These are phyloP conservation scores for Apostichopus leukothele DNA, from an alignment of 53 echinoderm and acorn worm species.

Conservation along the genomic window DNA sequence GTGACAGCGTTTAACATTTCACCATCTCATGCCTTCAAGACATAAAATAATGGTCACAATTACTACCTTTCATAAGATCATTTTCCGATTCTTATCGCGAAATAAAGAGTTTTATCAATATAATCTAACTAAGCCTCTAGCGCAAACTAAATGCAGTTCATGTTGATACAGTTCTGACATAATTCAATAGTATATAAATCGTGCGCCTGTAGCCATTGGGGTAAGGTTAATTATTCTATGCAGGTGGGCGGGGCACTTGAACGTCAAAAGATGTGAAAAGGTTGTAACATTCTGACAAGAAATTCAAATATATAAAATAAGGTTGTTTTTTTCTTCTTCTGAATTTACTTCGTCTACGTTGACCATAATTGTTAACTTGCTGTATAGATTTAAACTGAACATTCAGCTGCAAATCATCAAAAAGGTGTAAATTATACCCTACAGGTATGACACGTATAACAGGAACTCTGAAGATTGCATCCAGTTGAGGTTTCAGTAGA, in stretches of 20 bases:
- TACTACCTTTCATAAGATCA: background rate
- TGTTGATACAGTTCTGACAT: too few relatives aligned
- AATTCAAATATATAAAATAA: background rate
- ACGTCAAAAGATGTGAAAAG: background rate
- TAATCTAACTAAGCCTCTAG: too few relatives aligned
- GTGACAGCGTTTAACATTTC: too few relatives aligned
- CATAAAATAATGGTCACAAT: background rate
- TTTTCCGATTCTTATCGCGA: too few relatives aligned
- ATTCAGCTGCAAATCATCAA: too few relatives aligned
- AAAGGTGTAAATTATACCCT: too few relatives aligned
- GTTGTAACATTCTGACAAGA: background rate
- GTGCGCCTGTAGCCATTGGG: background rate
- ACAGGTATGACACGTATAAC: too few relatives aligned
- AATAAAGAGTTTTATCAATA: too few relatives aligned
- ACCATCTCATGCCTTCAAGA: background rate
- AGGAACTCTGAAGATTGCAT: too few relatives aligned
- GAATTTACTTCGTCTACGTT: background rate
- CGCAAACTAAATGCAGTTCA: too few relatives aligned
- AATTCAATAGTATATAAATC: background rate
- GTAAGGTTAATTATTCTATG: conserved; percentile 23
- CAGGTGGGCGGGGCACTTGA: conserved; percentile 23
- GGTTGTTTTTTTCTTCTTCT: background rate
- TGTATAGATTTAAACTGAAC: too few relatives aligned
- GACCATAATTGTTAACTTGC: background rate
- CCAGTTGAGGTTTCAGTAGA: too few relatives aligned